Evolutionary conservation across 1,140 invertebrate species (phyloP).

Genomic region (Penaeus vannamei): DNA sequence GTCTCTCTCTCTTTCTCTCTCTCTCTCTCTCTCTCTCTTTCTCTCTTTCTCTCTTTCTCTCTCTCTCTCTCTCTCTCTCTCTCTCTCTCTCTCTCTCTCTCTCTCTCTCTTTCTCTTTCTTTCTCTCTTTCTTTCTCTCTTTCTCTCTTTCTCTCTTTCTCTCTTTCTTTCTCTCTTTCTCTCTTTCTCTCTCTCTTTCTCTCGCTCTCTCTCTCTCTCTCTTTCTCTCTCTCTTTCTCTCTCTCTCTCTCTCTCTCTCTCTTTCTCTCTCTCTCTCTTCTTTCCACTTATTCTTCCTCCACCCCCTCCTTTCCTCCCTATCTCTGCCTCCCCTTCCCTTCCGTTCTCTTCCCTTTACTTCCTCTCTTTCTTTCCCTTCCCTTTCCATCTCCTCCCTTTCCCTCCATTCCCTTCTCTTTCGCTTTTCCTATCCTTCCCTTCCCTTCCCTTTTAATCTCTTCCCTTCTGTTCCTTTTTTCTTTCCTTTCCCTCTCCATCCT

Average conservation of each 20-base stretch:
- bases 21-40: conserved; percentile 12
- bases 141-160: conserved; percentile 5
- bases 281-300: neutral
- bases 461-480: too few relatives aligned
- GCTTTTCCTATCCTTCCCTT: neutral
- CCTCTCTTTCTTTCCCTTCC: too few relatives aligned
- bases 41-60: neutral
- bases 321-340: neutral
- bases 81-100: conserved; percentile 22
- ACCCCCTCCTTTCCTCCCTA: neutral
- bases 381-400: too few relatives aligned
- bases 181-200: conserved; percentile 32
- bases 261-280: too few relatives aligned
- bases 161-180: conserved; percentile 6
- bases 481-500: too few relatives aligned
- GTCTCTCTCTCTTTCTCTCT: conserved; percentile 22
- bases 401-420: neutral
- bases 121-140: conserved; percentile 3
- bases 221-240: too few relatives aligned
- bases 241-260: neutral
- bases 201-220: neutral
- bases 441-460: too few relatives aligned
- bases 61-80: conserved; percentile 39
- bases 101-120: conserved; percentile 12
- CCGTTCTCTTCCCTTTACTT: neutral